Conservation (phyloP, 1,140 invertebrate species). For the Meloidogyne floridensis region DNA sequence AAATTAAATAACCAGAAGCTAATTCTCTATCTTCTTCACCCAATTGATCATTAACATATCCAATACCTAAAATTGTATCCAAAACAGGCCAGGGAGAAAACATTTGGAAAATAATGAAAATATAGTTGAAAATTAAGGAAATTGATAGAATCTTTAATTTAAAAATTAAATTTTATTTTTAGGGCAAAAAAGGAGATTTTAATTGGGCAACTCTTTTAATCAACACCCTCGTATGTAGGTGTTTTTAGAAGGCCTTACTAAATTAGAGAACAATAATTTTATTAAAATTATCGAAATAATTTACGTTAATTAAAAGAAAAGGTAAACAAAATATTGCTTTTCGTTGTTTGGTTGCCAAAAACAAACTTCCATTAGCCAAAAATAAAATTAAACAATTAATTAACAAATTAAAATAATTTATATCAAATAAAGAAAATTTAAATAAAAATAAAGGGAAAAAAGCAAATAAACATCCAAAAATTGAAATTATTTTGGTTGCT, state of each 20-base stretch:
- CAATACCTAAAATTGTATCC: not conserved
- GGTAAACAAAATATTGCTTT: not conserved
- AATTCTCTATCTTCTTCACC: not conserved
- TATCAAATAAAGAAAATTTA: slow-evolving; percentile 1
- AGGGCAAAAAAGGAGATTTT: too few species aligned
- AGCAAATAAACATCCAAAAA: slow-evolving; percentile 1
- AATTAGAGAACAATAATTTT: not conserved
- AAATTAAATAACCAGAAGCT: not conserved
- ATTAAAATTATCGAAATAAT: not conserved
- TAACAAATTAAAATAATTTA: not conserved
- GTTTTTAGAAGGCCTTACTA: too few species aligned
- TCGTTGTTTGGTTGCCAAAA: not conserved
- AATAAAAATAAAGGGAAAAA: slow-evolving; percentile 6
- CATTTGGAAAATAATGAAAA: not conserved
- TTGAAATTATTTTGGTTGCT: slow-evolving; percentile 5
- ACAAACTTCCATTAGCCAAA: not conserved
- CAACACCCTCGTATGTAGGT: too few species aligned
- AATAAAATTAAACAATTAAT: not conserved
- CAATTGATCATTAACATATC: not conserved
- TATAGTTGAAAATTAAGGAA: slow-evolving; percentile 1
- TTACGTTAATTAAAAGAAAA: not conserved
- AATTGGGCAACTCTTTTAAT: too few species aligned
- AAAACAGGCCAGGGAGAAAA: not conserved
- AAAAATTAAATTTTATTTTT: not conserved
- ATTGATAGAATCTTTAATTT: not conserved